Conservation (phyloP, 2,888 invertebrate species). For the Anthophora plumipes region DNA sequence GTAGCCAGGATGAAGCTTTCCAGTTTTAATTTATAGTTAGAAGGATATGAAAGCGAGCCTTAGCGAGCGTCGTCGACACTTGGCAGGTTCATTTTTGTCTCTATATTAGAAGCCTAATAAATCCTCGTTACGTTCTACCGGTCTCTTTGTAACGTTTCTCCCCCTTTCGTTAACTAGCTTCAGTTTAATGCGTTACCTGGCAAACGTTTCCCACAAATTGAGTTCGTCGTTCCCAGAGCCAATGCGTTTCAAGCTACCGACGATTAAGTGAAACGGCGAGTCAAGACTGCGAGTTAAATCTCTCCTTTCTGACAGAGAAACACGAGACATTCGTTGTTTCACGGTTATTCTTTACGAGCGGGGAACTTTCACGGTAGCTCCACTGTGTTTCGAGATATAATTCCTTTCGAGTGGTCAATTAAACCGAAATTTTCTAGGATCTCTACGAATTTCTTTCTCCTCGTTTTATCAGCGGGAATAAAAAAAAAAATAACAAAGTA, state of each 20-base stretch:
- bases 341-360: neutral
- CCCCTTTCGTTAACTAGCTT: slow-evolving; percentile 39
- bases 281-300: slow-evolving; percentile 12
- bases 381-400: neutral
- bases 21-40: slow-evolving; percentile 33
- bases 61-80: neutral
- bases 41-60: slow-evolving; percentile 6
- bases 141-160: slow-evolving; percentile 46
- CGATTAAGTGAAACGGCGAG: slow-evolving; percentile 43
- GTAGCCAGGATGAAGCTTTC: neutral
- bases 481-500: neutral
- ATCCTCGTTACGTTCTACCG: slow-evolving; percentile 57
- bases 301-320: slow-evolving; percentile 1
- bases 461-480: neutral
- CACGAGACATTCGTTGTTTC: neutral
- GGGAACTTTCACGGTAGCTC: too few relatives aligned
- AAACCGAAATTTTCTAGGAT: neutral
- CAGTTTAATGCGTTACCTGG: slow-evolving; percentile 41
- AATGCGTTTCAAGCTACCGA: slow-evolving; percentile 28
- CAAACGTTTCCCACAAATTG: slow-evolving; percentile 58
- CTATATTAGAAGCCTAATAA: slow-evolving; percentile 48
- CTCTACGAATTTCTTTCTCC: too few relatives aligned
- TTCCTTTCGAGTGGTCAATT: neutral
- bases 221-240: slow-evolving; percentile 25
- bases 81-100: slow-evolving; percentile 30